Base-by-base conservation (phyloP, 2,888 invertebrate genomes). In the Ellobium chinense region DNA sequence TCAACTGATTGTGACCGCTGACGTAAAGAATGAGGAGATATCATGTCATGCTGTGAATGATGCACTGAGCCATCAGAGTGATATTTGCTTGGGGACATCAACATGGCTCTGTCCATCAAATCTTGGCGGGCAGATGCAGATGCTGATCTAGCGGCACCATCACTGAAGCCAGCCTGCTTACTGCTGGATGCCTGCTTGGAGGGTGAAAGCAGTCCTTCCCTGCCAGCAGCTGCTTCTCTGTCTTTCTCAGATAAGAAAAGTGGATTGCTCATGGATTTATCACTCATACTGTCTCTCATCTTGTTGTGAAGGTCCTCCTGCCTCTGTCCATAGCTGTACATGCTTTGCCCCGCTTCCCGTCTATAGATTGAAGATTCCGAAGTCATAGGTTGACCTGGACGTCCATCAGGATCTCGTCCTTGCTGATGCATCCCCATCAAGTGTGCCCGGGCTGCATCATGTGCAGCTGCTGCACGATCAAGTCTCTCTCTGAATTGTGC, bases 401-500 rank as follows among this genome's bases (percentile, higher is more conserved):
- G 34, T 27, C 37, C 36, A 18, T 60, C 60, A n/a, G 3, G 5
- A 14, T 72, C 37, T n/a, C n/a, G n/a, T 14, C 14, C 34, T 1
- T 18, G 39, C 24, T 14, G n/a, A 1, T 46, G 12, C 7, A 21
- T 74, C 2, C 21, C 18, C 62, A 14, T 29, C n/a, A 2, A 46
- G 1, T 18, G 27, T 14, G 36, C 36, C n/a, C 7, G 0, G 34
- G 12, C 9, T n/a, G 56, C 18, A 24, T 58, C 66, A 14, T 68
- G 58, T 18, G 56, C 66, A n/a, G 27, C 37, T 5, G 68, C 66
- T 5, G 68, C 66, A 7, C 77, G 27, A 18, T 39, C 39, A 18
- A 62, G 29, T n/a, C 24, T 31, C 18, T 78, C 78, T 31, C 70
- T 63, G 31, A 34, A 39, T 46, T 74, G 36, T 36, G 58, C n/a